Evolutionary conservation across 2,113 vertebrate species (phyloP), one percentile per base, ranked within the genome.

Genomic region (Neolamprologus devosi): DNA sequence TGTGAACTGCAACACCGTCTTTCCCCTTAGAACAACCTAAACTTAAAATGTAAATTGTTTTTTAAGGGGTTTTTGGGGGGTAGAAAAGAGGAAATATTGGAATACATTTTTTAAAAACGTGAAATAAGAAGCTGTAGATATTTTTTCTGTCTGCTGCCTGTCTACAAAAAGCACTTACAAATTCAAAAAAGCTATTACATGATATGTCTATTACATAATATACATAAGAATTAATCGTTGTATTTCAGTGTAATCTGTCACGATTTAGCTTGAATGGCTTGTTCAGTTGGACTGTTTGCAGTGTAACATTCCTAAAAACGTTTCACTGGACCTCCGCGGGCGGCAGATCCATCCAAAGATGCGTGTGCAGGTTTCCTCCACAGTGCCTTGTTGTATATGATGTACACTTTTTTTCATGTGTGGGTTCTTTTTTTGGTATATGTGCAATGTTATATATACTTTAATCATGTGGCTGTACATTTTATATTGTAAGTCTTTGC

Each of bases 271-370:
- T 84, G 58, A 23, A 65, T 6, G 85, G 57, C 42, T 49, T 51
- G 75, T 45, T 70, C 33, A 4, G 81, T 2, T 5, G 75, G 79
- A 83, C 45, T 1, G 12, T 80, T 70, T 53, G 79, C 88, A 13
- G 68, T 10, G 82, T 30, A 14, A 89, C 91, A 86, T 90, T 93
- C 90, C 89, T 78, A 26, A 65, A 81, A 81, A 78, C 70, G 83
- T 93, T 95, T 96, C 94, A 85, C 90, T 87, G 96, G 97, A 97
- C 94, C 4, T 97, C 98, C 98, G 98, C 98, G 87, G 98, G 98
- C 98, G 96, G 98, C 96, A 92, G 96, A 96, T 97, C 96, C 95
- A 94, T 84, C 83, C 73, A 95, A 92, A 95, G 96, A 94, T 4
- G 9, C 87, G 93, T 88, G 88, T 88, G 85, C 91, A 91, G 84